Conservation (phyloP, 2,797 vertebrate species). For the Podarcis siculus region DNA sequence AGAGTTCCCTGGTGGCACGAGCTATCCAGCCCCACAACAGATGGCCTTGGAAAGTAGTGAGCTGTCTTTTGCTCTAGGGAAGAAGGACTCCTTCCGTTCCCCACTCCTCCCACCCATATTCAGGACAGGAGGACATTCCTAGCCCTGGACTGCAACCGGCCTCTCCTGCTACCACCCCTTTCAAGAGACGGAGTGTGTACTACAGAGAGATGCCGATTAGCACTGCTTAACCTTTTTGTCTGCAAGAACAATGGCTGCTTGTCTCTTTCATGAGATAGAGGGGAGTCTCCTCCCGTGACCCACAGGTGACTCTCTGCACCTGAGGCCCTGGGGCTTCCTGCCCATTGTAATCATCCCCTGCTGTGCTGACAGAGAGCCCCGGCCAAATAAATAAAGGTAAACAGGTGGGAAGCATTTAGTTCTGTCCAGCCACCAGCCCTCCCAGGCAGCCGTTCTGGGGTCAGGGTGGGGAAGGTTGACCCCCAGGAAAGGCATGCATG, state of each 20-base stretch:
- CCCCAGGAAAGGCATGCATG: background rate
- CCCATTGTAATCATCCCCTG: background rate
- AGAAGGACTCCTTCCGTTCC: too few relatives aligned
- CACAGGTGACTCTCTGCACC: slow-evolving; percentile 50
- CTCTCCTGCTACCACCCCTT: background rate
- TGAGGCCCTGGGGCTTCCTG: slow-evolving; percentile 39
- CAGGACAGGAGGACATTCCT: background rate
- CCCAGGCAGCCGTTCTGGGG: background rate
- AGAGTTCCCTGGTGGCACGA: too few relatives aligned
- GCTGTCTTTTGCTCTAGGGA: too few relatives aligned
- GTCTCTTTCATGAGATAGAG: slow-evolving; percentile 9
- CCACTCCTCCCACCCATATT: background rate
- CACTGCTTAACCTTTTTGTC: background rate
- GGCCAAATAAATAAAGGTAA: slow-evolving; percentile 5
- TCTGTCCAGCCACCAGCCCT: background rate
- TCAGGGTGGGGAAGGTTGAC: background rate
- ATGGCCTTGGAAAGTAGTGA: too few relatives aligned
- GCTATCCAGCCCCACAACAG: too few relatives aligned
- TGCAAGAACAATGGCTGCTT: background rate
- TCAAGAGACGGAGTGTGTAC: background rate
- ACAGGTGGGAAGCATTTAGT: background rate
- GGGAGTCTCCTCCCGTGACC: background rate
- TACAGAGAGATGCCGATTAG: background rate
- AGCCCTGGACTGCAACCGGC: background rate
- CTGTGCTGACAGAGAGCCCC: background rate